phyloP scores from a whole-genome alignment of 2,888 invertebrate genomes.

The Brachyptera risi region DNA sequence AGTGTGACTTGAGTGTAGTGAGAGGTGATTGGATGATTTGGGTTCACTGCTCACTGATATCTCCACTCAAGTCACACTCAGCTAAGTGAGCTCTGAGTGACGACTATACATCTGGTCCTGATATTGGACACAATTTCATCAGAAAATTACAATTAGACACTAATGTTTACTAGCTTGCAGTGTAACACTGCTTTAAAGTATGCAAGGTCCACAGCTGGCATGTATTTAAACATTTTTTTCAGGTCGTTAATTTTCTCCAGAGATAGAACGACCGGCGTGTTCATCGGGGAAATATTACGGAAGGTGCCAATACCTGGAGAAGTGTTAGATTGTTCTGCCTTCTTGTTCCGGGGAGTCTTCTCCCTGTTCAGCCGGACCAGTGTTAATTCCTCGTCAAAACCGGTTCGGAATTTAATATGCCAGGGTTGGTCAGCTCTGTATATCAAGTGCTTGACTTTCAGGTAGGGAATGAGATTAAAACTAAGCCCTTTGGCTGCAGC shows the following conservation, averaged over 20 bases:
- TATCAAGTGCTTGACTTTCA: not conserved
- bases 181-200: not conserved
- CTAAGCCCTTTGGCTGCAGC: not conserved
- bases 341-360: not conserved
- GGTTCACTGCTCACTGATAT: too few species aligned
- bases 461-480: not conserved
- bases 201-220: not conserved
- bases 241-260: not conserved
- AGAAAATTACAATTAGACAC: too few species aligned
- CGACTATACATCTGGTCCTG: too few species aligned
- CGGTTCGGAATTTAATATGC: not conserved
- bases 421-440: not conserved
- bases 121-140: too few species aligned
- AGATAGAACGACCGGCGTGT: not conserved
- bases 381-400: not conserved
- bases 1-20: too few species aligned
- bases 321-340: too few species aligned
- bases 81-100: too few species aligned
- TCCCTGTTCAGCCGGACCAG: not conserved
- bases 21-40: too few species aligned
- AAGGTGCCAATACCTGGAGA: too few species aligned
- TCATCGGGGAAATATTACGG: not conserved
- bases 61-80: too few species aligned
- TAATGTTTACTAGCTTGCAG: too few species aligned
- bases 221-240: not conserved